Conservation (phyloP, 2,113 vertebrate genomes). For the Myotis davidii region DNA sequence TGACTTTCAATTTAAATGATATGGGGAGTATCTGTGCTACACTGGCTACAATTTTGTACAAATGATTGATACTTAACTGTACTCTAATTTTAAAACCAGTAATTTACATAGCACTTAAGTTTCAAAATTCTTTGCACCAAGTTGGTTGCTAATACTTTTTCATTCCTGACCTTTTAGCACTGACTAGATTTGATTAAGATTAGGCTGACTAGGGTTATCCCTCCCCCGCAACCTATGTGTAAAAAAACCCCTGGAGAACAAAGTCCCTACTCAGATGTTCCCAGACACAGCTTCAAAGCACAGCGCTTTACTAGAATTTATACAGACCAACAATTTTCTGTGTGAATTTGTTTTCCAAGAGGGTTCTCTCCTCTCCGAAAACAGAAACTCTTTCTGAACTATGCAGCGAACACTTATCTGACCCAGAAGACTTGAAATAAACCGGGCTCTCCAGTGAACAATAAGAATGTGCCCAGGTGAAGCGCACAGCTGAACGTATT, state of each 20-base stretch:
- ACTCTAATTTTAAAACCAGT: neutral
- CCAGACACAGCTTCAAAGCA: neutral
- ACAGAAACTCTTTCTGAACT: neutral
- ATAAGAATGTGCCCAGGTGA: neutral
- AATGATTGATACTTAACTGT: neutral
- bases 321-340: neutral
- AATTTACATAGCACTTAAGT: neutral
- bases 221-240: neutral
- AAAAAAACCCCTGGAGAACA: neutral
- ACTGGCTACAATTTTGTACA: neutral
- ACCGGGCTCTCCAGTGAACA: neutral
- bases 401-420: fast-evolving
- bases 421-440: neutral
- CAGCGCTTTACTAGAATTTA: neutral
- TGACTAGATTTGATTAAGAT: neutral
- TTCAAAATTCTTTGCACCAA: neutral
- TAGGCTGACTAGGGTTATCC: neutral
- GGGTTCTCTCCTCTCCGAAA: neutral
- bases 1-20: constrained; percentile 29
- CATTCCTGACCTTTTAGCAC: neutral
- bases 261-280: neutral
- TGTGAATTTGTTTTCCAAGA: neutral
- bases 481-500: neutral
- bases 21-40: neutral
- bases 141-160: neutral